phyloP scores from a whole-genome alignment of 92 coral and sea anemone species.

The Muricea muricata region DNA sequence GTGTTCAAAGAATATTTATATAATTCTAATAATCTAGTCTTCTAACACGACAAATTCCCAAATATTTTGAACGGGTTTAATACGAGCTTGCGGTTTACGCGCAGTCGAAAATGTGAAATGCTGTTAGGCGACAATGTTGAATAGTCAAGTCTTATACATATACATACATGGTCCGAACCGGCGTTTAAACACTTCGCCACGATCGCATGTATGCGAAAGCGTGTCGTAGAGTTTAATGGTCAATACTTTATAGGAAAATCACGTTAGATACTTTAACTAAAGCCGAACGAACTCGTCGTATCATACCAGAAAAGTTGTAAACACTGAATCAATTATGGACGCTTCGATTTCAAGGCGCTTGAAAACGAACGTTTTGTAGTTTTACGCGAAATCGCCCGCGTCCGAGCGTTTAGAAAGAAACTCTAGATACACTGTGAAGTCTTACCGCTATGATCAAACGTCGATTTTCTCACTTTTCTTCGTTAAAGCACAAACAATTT shows the following conservation, averaged over 20 bases:
- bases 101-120: not conserved
- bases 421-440: not conserved
- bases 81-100: constrained; percentile 13
- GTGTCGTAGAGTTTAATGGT: not conserved
- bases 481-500: constrained; percentile 13
- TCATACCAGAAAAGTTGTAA: not conserved
- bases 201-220: not conserved
- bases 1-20: not conserved
- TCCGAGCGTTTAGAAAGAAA: not conserved
- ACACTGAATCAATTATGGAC: constrained; percentile 33
- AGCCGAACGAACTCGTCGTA: not conserved
- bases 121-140: not conserved
- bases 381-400: not conserved
- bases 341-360: constrained; percentile 28
- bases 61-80: not conserved
- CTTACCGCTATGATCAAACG: not conserved
- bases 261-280: not conserved
- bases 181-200: not conserved
- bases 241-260: not conserved
- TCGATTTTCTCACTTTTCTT: constrained; percentile 14
- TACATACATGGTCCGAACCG: not conserved
- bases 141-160: not conserved
- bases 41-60: not conserved
- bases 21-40: not conserved
- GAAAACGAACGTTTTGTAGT: not conserved